These are phyloP conservation scores for Excalfactoria chinensis DNA, from an alignment of 2,113 vertebrate genomes.

Conservation along the genomic window DNA sequence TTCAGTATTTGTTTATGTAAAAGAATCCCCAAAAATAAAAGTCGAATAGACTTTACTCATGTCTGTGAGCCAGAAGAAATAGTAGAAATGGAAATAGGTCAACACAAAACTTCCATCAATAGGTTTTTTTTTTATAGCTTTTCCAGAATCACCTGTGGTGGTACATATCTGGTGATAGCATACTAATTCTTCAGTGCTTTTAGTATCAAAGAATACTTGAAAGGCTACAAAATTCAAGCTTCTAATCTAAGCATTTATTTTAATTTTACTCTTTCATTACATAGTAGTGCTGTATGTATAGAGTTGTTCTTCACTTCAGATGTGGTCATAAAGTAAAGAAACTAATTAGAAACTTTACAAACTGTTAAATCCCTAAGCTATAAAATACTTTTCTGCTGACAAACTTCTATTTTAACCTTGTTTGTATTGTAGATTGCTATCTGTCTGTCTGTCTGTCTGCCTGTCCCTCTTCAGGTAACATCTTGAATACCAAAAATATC, in stretches of 20 bases:
- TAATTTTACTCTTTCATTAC: not conserved
- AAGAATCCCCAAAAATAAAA: not conserved
- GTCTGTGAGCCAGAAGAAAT: slow-evolving; percentile 58
- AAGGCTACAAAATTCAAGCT: not conserved
- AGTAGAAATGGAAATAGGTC: slow-evolving; percentile 57
- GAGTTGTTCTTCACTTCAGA: not conserved
- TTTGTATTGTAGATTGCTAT: not conserved
- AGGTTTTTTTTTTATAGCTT: not conserved
- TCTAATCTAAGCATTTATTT: not conserved
- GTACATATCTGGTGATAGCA: not conserved
- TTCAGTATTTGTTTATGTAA: slow-evolving; percentile 43
- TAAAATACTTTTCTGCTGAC: not conserved
- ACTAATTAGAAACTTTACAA: not conserved
- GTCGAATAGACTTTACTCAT: not conserved
- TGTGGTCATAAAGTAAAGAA: not conserved
- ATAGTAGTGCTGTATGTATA: not conserved
- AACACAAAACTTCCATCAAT: not conserved
- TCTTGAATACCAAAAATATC: not conserved
- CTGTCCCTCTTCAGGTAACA: not conserved
- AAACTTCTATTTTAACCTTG: not conserved
- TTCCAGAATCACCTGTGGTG: not conserved
- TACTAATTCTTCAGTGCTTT: not conserved
- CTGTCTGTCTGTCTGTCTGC: not conserved
- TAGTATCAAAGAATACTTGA: not conserved
- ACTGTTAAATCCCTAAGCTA: not conserved